Percentiles rank a stretch among this genome's conserved stretches.
These are phyloP conservation scores for Prietella phreatophila DNA, from an alignment of 2,113 vertebrate genomes.

Conservation along the genomic window DNA sequence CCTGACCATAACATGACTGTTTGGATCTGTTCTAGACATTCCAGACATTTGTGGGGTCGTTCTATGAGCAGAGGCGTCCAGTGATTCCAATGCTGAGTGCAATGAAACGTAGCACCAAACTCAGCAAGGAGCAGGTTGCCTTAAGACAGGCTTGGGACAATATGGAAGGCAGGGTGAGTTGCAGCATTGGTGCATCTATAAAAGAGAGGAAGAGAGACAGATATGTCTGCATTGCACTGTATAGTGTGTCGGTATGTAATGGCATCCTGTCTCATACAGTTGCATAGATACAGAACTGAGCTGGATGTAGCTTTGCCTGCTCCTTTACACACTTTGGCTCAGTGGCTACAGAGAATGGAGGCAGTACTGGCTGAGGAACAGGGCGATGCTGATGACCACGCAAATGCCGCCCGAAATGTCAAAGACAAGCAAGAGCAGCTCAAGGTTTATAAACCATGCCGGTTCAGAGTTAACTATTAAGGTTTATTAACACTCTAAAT, in stretches of 20 bases:
- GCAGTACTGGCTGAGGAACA: conserved; percentile 63
- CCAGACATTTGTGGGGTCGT: conserved; percentile 70
- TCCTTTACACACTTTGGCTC: conserved; percentile 67
- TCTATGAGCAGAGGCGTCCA: conserved; percentile 67
- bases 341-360: conserved; percentile 77
- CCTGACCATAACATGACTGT: not conserved
- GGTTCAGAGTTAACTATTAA: not conserved
- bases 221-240: not conserved
- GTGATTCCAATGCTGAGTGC: conserved; percentile 67
- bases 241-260: not conserved
- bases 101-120: conserved; percentile 57
- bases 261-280: conserved; percentile 57
- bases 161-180: conserved; percentile 71
- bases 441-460: conserved; percentile 66
- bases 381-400: conserved; percentile 62
- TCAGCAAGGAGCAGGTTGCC: conserved; percentile 58
- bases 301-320: conserved; percentile 73
- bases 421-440: conserved; percentile 69
- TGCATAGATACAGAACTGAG: conserved; percentile 66
- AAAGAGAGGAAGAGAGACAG: not conserved
- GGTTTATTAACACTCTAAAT: not conserved
- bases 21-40: conserved; percentile 67
- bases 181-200: not conserved
- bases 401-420: conserved; percentile 61
- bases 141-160: conserved; percentile 68